phyloP scores from a whole-genome alignment of 2,888 invertebrate genomes.

The Dicyrtoma fusca region DNA sequence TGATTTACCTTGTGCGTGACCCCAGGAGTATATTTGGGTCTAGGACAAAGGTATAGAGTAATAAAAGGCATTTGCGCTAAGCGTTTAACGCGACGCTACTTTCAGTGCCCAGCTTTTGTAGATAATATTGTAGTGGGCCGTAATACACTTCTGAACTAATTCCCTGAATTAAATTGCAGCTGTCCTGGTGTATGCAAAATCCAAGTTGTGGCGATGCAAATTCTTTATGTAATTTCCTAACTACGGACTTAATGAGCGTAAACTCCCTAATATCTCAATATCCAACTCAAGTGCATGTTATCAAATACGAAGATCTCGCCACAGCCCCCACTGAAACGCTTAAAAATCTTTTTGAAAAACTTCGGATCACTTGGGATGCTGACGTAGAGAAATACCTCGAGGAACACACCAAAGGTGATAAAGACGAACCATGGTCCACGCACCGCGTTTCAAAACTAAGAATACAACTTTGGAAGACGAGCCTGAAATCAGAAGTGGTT shows the following conservation, averaged over 20 bases:
- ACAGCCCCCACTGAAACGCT: background rate
- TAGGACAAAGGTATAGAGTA: constrained; percentile 23
- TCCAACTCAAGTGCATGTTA: constrained; percentile 9
- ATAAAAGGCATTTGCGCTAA: too few relatives aligned
- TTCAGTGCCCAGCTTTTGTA: too few relatives aligned
- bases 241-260: background rate
- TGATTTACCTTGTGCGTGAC: constrained; percentile 19
- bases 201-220: background rate
- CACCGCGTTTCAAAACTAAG: constrained; percentile 6
- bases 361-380: constrained; percentile 6
- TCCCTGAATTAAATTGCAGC: background rate
- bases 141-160: too few relatives aligned
- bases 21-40: constrained; percentile 24
- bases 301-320: constrained; percentile 27
- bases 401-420: constrained; percentile 16
- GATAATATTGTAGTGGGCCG: too few relatives aligned
- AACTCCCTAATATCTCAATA: background rate
- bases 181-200: constrained; percentile 15
- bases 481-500: background rate
- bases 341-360: background rate
- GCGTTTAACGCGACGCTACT: too few relatives aligned
- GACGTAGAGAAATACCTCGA: constrained; percentile 8
- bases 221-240: constrained; percentile 1
- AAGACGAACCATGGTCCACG: constrained; percentile 27
- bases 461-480: constrained; percentile 12